Conservation (phyloP, 1,140 invertebrate genomes). For the Neotoxoptera formosana region DNA sequence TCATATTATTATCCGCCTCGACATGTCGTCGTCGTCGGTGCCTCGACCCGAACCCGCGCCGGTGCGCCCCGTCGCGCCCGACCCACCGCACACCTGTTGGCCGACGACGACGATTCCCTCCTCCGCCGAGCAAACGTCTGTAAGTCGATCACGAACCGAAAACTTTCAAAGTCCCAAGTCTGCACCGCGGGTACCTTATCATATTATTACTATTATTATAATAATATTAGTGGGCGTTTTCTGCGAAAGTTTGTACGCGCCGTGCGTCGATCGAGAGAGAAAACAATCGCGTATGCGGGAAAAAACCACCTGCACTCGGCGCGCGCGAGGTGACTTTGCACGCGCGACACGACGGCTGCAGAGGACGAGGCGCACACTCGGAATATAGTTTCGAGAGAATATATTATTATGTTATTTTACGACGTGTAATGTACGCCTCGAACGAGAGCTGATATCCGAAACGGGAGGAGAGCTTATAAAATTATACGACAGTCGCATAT, state of each 20-base stretch:
- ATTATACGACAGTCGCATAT: not conserved
- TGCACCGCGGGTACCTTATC: not conserved
- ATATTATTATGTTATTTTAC: conserved; percentile 33
- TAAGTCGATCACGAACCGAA: not conserved
- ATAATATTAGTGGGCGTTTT: not conserved
- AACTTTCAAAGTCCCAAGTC: not conserved
- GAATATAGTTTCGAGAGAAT: conserved; percentile 26
- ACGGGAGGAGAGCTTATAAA: conserved; percentile 10
- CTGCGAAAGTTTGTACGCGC: not conserved
- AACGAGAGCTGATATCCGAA: not conserved
- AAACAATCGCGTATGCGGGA: not conserved
- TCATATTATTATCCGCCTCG: not conserved
- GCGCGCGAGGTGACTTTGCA: too few species aligned
- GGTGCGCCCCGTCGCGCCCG: too few species aligned
- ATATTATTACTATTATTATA: too few species aligned
- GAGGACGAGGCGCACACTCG: too few species aligned
- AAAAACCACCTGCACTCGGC: not conserved
- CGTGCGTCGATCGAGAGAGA: not conserved
- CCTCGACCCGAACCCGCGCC: not conserved
- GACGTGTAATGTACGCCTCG: not conserved
- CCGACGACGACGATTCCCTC: not conserved
- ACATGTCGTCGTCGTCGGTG: not conserved
- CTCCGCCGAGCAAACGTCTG: too few species aligned
- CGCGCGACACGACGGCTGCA: too few species aligned
- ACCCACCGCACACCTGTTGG: not conserved